A percentile compares a stretch with the other conserved stretches of the same genome.
phyloP scores from a whole-genome alignment of 2,888 invertebrate genomes.

The Carpatolechia fugitivella region DNA sequence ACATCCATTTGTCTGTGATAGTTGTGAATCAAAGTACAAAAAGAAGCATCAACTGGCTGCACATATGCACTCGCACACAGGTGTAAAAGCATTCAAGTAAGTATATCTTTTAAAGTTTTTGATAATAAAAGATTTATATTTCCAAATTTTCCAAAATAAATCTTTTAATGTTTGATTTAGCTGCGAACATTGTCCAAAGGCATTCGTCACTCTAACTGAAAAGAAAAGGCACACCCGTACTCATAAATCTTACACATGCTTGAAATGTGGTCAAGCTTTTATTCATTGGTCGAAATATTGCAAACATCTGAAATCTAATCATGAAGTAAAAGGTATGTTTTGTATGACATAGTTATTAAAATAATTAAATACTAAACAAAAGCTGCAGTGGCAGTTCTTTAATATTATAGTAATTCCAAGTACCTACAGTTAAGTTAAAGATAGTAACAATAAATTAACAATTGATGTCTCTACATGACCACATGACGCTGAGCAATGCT shows the following conservation, averaged over 20 bases:
- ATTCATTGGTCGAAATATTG: conserved; percentile 67
- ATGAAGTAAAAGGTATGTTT: conserved; percentile 26
- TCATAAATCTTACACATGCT: conserved; percentile 69
- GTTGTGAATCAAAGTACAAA: conserved; percentile 73
- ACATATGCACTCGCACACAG: conserved; percentile 79
- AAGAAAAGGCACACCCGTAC: conserved; percentile 69
- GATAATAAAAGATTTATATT: not conserved
- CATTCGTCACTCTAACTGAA: conserved; percentile 66
- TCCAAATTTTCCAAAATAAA: not conserved
- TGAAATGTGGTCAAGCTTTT: conserved; percentile 69
- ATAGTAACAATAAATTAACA: too few relatives aligned
- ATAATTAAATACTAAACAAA: too few relatives aligned
- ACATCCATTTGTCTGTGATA: conserved; percentile 67
- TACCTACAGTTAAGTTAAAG: too few relatives aligned
- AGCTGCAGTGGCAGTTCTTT: too few relatives aligned
- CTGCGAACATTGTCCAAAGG: conserved; percentile 74
- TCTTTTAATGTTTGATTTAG: conserved; percentile 42
- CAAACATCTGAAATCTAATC: conserved; percentile 63
- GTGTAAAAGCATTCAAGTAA: conserved; percentile 61
- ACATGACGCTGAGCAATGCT: too few relatives aligned
- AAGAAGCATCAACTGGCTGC: conserved; percentile 78
- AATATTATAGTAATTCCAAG: too few relatives aligned
- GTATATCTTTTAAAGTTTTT: too few relatives aligned
- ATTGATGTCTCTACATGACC: too few relatives aligned
- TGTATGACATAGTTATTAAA: too few relatives aligned